A percentile compares a stretch with the other conserved stretches of the same genome.
These are phyloP conservation scores for Ophioninae sp. DNA, from an alignment of 2,888 invertebrate species.

Conservation along the genomic window DNA sequence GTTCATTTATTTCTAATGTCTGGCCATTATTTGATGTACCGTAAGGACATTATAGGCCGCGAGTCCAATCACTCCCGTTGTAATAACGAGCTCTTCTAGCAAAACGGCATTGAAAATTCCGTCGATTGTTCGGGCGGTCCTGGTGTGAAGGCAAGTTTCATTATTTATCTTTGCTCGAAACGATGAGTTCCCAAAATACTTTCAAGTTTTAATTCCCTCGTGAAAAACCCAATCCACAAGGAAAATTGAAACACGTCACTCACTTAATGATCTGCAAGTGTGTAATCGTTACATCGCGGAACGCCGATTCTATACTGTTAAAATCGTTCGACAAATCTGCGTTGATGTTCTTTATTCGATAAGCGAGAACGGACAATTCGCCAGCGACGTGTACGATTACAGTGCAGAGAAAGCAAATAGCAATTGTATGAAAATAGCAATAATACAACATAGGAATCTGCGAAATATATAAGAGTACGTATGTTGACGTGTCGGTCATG, in stretches of 20 bases:
- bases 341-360: conserved; percentile 35
- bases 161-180: too few species aligned
- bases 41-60: conserved; percentile 51
- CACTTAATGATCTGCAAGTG: too few species aligned
- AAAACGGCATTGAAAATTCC: conserved; percentile 43
- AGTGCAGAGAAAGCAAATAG: conserved; percentile 53
- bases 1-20: too few species aligned
- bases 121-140: conserved; percentile 29
- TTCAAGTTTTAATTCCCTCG: too few species aligned
- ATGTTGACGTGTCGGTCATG: conserved; percentile 39
- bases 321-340: too few species aligned
- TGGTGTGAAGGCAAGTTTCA: background rate
- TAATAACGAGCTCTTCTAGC: conserved; percentile 48
- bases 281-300: too few species aligned
- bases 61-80: conserved; percentile 49
- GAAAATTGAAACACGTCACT: background rate
- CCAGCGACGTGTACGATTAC: conserved; percentile 54
- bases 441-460: conserved; percentile 54
- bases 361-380: conserved; percentile 53
- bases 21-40: conserved; percentile 1
- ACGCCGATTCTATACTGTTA: too few species aligned
- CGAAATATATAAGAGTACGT: conserved; percentile 51
- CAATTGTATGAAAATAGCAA: conserved; percentile 44
- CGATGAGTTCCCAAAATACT: too few species aligned
- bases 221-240: too few species aligned